Evolutionary conservation across 2,797 vertebrate genomes (phyloP), one percentile per base, ranked within the genome.

Genomic region (Acanthurus leucopareius): DNA sequence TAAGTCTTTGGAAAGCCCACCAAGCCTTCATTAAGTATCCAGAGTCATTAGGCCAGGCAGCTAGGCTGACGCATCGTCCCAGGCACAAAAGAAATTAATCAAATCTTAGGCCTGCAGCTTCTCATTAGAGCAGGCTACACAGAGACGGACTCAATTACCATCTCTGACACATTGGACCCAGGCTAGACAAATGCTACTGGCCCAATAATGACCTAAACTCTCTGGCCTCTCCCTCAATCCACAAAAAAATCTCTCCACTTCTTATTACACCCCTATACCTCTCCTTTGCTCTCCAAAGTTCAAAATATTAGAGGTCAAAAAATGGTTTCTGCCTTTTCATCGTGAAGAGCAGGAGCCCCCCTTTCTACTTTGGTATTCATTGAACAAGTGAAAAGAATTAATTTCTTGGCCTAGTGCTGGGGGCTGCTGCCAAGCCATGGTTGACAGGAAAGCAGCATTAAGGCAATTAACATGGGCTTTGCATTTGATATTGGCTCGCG

Each of bases 381-480:
- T 78, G 76, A 85, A 78, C 57, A 72, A 84, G 60, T 44, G 9
- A 86, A 82, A 82, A 82, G 10, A 81, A 82, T 73, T 70, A 15
- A 84, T 85, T 89, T 64, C 61, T 79, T 44, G 68, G 79, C 73
- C 75, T 42, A 32, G 65, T 28, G 52, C 71, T 78, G 52, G 64
- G 45, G 71, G 75, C 66, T 28, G 72, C 58, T 81, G 88, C 85
- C 80, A 89, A 93, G 83, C 82, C 82, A 83, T 62, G 73, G 87
- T 78, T 92, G 86, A 90, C 88, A 88, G 77, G 77, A 66, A 91
- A 82, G 78, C 77, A 72, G 88, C 83, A 93, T 92, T 92, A 91
- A 91, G 86, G 89, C 86, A 94, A 95, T 95, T 94, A 95, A 89
- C 86, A 88, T 80, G 72, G 80, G 85, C 86, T 94, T 94, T 92